phyloP scores from a whole-genome alignment of 2,797 vertebrate species.

The Scleropages formosus region DNA sequence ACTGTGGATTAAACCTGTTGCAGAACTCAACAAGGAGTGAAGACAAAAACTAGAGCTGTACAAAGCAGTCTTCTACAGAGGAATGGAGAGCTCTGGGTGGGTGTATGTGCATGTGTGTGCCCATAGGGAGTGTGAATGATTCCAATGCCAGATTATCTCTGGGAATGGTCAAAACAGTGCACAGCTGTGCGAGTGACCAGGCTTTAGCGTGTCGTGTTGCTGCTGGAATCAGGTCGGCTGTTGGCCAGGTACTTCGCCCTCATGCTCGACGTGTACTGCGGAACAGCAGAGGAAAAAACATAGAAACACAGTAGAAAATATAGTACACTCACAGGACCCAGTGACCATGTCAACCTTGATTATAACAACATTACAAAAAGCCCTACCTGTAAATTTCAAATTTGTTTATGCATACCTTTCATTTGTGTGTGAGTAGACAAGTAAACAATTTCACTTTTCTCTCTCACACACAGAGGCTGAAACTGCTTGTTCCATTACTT shows the following conservation, averaged over 20 bases:
- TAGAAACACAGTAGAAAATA: conserved; percentile 15
- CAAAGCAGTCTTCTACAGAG: background rate
- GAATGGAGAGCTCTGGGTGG: conserved; percentile 40
- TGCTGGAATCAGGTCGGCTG: conserved; percentile 80
- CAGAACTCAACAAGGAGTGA: conserved; percentile 23
- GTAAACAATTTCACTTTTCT: too few species aligned
- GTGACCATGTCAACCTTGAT: background rate
- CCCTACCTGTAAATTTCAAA: too few species aligned
- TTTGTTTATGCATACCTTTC: too few species aligned
- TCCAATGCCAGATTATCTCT: conserved; percentile 20
- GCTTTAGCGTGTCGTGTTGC: conserved; percentile 68
- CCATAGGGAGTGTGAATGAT: conserved; percentile 43
- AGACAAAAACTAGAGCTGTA: background rate
- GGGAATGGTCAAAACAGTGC: conserved; percentile 32
- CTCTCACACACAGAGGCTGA: too few species aligned
- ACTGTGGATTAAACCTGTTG: conserved; percentile 25
- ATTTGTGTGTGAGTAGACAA: too few species aligned
- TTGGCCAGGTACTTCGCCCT: conserved; percentile 98
- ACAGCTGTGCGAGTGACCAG: conserved; percentile 25
- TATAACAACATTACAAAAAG: background rate
- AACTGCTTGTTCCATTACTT: too few species aligned
- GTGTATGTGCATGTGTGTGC: conserved; percentile 19
- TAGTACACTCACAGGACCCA: too few species aligned
- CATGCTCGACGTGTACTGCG: conserved; percentile 99
- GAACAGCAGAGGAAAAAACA: conserved; percentile 48